Evolutionary conservation across 2,113 vertebrate species (phyloP).

Genomic region (Coracopsis vasa): DNA sequence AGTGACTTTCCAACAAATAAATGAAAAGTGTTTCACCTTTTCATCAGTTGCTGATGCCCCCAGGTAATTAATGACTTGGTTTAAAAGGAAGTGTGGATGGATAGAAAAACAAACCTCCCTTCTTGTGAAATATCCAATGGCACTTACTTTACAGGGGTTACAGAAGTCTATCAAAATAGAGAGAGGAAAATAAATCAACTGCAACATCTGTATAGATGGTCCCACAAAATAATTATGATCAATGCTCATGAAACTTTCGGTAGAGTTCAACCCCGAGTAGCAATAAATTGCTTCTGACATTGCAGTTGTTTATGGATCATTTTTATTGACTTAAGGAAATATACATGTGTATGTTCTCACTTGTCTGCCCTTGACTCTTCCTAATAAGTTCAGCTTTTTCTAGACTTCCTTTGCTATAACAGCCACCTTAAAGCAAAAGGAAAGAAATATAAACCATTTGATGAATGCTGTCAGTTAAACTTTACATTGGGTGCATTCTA

Average conservation of each 20-base stretch:
- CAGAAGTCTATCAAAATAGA: not conserved
- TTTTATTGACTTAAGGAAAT: conserved; percentile 44
- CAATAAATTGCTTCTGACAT: conserved; percentile 48
- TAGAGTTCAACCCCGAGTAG: not conserved
- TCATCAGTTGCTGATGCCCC: not conserved
- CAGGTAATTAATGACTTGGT: not conserved
- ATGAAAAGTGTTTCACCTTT: not conserved
- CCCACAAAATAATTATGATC: conserved; percentile 39
- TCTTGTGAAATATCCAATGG: not conserved
- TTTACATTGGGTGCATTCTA: not conserved
- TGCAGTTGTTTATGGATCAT: not conserved
- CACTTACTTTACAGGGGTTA: not conserved
- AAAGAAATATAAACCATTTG: not conserved
- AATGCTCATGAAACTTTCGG: conserved; percentile 37
- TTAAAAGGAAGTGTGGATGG: not conserved
- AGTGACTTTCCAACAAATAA: not conserved
- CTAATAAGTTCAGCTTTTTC: not conserved
- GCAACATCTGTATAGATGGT: not conserved
- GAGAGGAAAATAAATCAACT: conserved; percentile 36
- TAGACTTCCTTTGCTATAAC: not conserved
- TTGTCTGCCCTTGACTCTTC: conserved; percentile 1
- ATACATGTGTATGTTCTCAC: not conserved
- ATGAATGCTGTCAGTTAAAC: not conserved
- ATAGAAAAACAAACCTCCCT: not conserved
- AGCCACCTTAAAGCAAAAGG: not conserved